phyloP scores from a whole-genome alignment of 2,888 invertebrate species.

The Allolobophora icterica region DNA sequence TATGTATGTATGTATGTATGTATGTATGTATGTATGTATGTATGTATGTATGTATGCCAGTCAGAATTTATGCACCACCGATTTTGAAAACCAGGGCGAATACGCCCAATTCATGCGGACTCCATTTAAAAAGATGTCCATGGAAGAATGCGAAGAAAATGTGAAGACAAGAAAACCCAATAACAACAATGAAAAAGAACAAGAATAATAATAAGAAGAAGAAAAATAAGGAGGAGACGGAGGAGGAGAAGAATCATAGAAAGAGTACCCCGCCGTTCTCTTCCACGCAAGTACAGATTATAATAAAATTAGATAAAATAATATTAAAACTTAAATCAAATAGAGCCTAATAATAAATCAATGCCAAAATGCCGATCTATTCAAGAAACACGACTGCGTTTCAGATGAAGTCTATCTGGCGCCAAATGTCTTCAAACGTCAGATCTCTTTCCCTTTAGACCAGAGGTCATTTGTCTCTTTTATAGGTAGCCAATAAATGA shows the following conservation, averaged over 20 bases:
- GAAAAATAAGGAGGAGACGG: background rate
- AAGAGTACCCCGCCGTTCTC: background rate
- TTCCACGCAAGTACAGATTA: background rate
- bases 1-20: constrained; percentile 43
- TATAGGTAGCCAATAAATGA: background rate
- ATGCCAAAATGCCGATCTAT: background rate
- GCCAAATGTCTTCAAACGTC: background rate
- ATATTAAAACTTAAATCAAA: no score
- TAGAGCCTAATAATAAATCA: no score
- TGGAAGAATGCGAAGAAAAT: background rate
- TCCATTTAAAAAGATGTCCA: background rate
- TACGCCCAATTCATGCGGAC: no score
- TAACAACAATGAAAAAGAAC: background rate
- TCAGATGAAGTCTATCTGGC: background rate
- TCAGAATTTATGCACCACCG: no score
- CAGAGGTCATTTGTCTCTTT: background rate
- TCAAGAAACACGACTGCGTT: background rate
- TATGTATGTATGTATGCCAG: constrained; percentile 25
- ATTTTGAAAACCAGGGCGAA: no score
- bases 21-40: constrained; percentile 40
- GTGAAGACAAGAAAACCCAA: background rate
- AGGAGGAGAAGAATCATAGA: background rate
- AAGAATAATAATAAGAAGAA: background rate
- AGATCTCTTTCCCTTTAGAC: background rate
- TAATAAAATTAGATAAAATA: no score